Evolutionary conservation across 1,140 invertebrate species (phyloP).

Genomic region (Aphelenchoides besseyi): DNA sequence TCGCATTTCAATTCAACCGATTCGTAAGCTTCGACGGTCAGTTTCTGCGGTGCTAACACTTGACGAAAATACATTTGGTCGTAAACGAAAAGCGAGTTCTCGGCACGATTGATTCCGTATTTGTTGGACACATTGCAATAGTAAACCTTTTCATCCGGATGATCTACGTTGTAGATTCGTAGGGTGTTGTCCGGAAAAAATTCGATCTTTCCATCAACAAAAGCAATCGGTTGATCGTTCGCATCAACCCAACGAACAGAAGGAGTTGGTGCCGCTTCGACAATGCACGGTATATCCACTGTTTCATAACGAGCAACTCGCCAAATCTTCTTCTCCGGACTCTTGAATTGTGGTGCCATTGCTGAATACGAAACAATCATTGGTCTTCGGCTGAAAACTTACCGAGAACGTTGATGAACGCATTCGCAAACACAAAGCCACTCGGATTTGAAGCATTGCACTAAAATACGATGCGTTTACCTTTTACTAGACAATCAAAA

Average conservation of each 20-base stretch:
- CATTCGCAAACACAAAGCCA: constrained; percentile 95
- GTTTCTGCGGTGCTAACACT: constrained; percentile 72
- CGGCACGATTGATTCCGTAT: constrained; percentile 76
- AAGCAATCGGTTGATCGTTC: constrained; percentile 50
- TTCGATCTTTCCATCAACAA: constrained; percentile 57
- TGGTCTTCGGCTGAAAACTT: constrained; percentile 52
- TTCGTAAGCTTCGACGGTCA: constrained; percentile 82
- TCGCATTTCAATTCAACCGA: constrained; percentile 88
- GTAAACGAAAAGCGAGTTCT: constrained; percentile 77
- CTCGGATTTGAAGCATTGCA: constrained; percentile 97
- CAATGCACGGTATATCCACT: constrained; percentile 79
- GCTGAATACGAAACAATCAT: constrained; percentile 42
- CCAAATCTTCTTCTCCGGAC: constrained; percentile 52
- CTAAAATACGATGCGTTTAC: too few species aligned
- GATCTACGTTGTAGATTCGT: not conserved
- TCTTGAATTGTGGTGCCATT: constrained; percentile 54
- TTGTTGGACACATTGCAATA: constrained; percentile 88
- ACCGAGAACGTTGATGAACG: constrained; percentile 91
- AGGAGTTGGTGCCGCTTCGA: constrained; percentile 91
- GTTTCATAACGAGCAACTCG: constrained; percentile 64
- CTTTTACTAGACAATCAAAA: too few species aligned
- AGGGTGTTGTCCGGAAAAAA: constrained; percentile 76
- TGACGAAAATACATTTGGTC: constrained; percentile 60
- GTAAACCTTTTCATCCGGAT: constrained; percentile 67
- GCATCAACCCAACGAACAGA: constrained; percentile 82